Evolutionary conservation across 2,888 invertebrate species (phyloP), one percentile per base, ranked within the genome.

Genomic region (Dioctria linearis): DNA sequence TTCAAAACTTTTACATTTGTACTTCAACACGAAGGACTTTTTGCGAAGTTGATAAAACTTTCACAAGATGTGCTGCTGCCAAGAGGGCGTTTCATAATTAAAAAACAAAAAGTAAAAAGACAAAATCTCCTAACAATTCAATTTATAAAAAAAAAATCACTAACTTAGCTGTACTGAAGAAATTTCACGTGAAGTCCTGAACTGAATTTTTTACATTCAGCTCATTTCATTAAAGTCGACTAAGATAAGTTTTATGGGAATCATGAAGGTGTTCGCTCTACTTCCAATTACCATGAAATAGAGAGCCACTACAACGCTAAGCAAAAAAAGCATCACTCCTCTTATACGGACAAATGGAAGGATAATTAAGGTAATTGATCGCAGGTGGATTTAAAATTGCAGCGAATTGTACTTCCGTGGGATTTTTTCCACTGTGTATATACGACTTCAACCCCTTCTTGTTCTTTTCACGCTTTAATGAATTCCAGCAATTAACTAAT

Each of bases 401-500:
- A 42, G 4, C 65, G 65, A 13, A 37, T 65, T 65, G 65, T 65
- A 13, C 40, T 3, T 63, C 39, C 63, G 37, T 9, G 9, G 3
- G 40, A 11, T 9, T n/a, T 39, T 65, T 42, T 65, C 40, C 13
- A n/a, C 3, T 8, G n/a, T 42, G 40, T 43, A 42, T 49, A 25
- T 67, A 37, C 25, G 6, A 5, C 5, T 9, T 59, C n/a, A 6
- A 46, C 37, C 67, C 43, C 43, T 46, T 13, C 46, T 8, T n/a
- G 37, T 67, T 9, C n/a, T 25, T 25, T 13, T 5, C 11, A 25
- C 37, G 46, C 49, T 67, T 46, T 67, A 67, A 67, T 67, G 67
- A 67, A 49, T 67, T 67, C 49, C 67, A 13, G 49, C 43, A 67
- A 67, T 49, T 67, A 67, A 67, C 67, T 67, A 67, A 67, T 67